Base-by-base conservation (phyloP, 1,140 invertebrate genomes). In the Dendroctonus ponderosae region DNA sequence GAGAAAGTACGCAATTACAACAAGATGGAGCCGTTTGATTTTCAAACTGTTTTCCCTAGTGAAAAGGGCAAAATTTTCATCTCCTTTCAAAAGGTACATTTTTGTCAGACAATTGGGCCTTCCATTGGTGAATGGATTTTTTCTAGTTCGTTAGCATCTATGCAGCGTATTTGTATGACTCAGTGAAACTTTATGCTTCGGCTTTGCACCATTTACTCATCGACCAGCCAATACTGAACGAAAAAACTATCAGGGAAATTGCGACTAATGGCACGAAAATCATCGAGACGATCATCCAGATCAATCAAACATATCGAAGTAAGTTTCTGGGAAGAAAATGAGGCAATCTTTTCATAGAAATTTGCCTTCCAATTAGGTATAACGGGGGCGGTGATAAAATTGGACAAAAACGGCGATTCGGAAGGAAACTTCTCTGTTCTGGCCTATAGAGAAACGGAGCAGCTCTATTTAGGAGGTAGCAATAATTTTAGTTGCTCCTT, bases 341-440 rank as follows among this genome's bases (percentile, higher is more conserved):
- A 14, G 11, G 11, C 15, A 40, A 54, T 42, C 44, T 46, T n/a
- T 57, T 51, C 54, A 41, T 49, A 65, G 12, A 59, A 12, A 39
- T 59, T 61, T 61, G 41, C 11, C 51, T 60, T 75, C 65, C 48
- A 37, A 76, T 7, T 70, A 98, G 95, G 95, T 86, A 88, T 98
- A 46, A 93, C 94, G 43, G 96, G 96, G 6, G 89, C 93, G 70
- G 88, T 86, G 42, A 96, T 97, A 59, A 89, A 91, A 70, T 86
- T 98, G 53, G 95, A 98, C 80, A 84, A 90, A 69, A 89, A 92
- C 73, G 96, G 96, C 12, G 94, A 98, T 76, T 97, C 96, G 0
- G 93, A 97, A 78, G 96, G 96, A 3, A 98, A 98, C 78, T 99
- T 96, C 80, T 96, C 96, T 0, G 89, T 98, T 41, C 81, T 98